Conservation (phyloP, 1,140 invertebrate genomes). For the Chironomus tepperi region DNA sequence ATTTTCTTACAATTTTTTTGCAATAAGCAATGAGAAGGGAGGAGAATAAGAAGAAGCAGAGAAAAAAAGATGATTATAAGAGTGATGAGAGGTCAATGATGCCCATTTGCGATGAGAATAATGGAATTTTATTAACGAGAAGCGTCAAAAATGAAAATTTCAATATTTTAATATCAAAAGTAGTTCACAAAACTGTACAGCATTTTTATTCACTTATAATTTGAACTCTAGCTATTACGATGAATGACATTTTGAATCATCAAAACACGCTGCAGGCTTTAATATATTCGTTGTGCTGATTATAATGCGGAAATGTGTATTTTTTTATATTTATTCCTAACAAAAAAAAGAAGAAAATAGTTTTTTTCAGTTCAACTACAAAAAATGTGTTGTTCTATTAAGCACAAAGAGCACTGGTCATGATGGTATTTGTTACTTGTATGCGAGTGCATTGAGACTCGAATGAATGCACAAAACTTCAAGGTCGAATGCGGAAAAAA, state of each 20-base stretch:
- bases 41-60: background rate
- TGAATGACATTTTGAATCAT: conserved; percentile 14
- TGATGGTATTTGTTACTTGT: background rate
- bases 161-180: background rate
- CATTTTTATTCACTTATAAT: background rate
- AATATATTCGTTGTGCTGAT: background rate
- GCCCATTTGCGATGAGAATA: background rate
- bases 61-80: background rate
- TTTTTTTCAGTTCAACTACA: background rate
- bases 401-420: background rate
- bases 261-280: conserved; percentile 11
- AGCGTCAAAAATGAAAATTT: background rate
- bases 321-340: background rate
- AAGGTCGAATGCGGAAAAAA: background rate
- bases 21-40: background rate
- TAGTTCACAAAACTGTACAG: background rate
- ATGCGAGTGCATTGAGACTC: background rate
- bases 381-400: background rate
- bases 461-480: conserved; percentile 4
- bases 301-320: background rate
- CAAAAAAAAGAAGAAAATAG: background rate
- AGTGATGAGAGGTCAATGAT: conserved; percentile 6
- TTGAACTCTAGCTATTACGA: conserved; percentile 1
- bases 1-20: background rate
- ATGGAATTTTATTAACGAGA: background rate